A percentile compares a stretch with the other conserved stretches of the same genome.
phyloP scores from a whole-genome alignment of 2,888 invertebrate genomes.

The Patella depressa region DNA sequence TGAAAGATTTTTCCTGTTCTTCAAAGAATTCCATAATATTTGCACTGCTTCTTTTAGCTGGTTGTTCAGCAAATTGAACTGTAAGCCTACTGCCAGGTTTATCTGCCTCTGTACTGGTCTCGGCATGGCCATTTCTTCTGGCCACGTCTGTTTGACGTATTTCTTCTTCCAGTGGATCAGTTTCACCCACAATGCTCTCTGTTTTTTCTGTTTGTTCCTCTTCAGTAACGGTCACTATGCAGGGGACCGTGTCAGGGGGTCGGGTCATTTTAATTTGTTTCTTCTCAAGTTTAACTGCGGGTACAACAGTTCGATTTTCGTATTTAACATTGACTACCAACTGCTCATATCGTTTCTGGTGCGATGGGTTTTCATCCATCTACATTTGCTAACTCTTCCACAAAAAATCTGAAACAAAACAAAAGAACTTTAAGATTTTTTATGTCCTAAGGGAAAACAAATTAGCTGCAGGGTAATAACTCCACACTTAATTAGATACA shows the following conservation, averaged over 20 bases:
- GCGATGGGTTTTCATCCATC: slow-evolving; percentile 52
- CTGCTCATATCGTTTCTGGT: slow-evolving; percentile 47
- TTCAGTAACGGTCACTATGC: slow-evolving; percentile 26
- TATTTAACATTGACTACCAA: slow-evolving; percentile 51
- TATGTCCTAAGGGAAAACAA: no score
- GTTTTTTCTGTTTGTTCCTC: slow-evolving; percentile 27
- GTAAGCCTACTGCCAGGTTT: slow-evolving; percentile 35
- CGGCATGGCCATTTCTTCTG: slow-evolving; percentile 15
- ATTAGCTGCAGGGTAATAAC: no score
- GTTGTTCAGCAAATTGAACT: slow-evolving; percentile 39
- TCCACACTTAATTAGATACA: no score
- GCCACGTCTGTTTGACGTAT: slow-evolving; percentile 17
- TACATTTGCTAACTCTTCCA: slow-evolving; percentile 51
- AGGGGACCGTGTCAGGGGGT: slow-evolving; percentile 37
- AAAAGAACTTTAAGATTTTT: slow-evolving; percentile 3
- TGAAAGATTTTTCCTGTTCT: slow-evolving; percentile 51
- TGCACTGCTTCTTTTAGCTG: slow-evolving; percentile 44
- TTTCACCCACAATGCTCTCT: slow-evolving; percentile 56
- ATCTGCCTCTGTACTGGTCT: slow-evolving; percentile 25
- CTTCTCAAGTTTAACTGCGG: slow-evolving; percentile 55
- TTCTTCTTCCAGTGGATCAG: slow-evolving; percentile 51
- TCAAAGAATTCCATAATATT: slow-evolving; percentile 62
- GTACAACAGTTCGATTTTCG: slow-evolving; percentile 50
- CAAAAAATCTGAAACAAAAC: slow-evolving; percentile 39
- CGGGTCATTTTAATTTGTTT: slow-evolving; percentile 55